phyloP scores from a whole-genome alignment of 2,888 invertebrate species.

The Muschampia staudingeri region DNA sequence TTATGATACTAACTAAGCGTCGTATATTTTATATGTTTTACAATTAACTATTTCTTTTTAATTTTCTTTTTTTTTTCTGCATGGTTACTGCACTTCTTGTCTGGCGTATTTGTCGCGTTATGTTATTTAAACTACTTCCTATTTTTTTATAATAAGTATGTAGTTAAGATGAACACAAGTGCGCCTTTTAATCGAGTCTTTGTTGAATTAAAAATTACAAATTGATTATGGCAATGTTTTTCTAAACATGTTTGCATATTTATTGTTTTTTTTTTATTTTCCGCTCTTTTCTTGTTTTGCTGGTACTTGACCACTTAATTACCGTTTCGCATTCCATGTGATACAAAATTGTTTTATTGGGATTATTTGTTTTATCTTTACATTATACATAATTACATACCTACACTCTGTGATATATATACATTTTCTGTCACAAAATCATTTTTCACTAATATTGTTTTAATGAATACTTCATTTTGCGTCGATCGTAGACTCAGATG shows the following conservation, averaged over 20 bases:
- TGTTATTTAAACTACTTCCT: slow-evolving; percentile 14
- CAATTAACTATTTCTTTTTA: not conserved
- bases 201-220: slow-evolving; percentile 16
- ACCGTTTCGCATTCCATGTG: slow-evolving; percentile 27
- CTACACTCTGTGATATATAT: not conserved
- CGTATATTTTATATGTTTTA: not conserved
- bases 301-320: slow-evolving; percentile 11
- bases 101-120: slow-evolving; percentile 5
- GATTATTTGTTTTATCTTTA: not conserved
- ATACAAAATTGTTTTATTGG: slow-evolving; percentile 6
- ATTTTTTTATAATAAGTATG: slow-evolving; percentile 17
- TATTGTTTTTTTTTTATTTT: slow-evolving; percentile 1
- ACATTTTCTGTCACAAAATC: not conserved
- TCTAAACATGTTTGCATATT: slow-evolving; percentile 21
- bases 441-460: not conserved
- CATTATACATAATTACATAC: not conserved
- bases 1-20: no score
- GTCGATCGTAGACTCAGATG: not conserved
- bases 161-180: not conserved
- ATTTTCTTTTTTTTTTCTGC: not conserved
- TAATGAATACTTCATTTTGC: not conserved
- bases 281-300: slow-evolving; percentile 36
- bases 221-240: slow-evolving; percentile 22
- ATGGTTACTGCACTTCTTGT: not conserved
- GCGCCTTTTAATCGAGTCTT: slow-evolving; percentile 17